Evolutionary conservation across 2,888 invertebrate species (phyloP).

Genomic region (Leucania comma): DNA sequence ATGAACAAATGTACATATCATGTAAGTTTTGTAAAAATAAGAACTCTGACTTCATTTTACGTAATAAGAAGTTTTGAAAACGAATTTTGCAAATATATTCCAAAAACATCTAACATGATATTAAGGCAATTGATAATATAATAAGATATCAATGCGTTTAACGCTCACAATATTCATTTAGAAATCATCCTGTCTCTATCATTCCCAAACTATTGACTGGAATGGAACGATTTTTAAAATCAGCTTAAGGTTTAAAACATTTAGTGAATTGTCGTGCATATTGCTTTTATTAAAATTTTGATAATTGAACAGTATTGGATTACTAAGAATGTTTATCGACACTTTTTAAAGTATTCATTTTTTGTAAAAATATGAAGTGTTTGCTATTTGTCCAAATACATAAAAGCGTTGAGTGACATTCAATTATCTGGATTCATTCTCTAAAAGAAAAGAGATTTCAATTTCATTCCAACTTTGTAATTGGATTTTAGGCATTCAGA

Average conservation of each 20-base stretch:
- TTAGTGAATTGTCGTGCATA: neutral
- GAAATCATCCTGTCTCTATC: too few relatives aligned
- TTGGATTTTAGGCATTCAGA: constrained; percentile 40
- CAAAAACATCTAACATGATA: too few relatives aligned
- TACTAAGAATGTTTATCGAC: neutral
- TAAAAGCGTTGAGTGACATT: constrained; percentile 37
- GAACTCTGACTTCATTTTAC: constrained; percentile 55
- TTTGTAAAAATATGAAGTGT: neutral
- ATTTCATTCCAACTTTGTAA: constrained; percentile 51
- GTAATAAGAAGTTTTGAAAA: neutral
- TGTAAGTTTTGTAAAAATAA: constrained; percentile 59
- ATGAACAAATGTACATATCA: constrained; percentile 72
- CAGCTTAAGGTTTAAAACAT: neutral
- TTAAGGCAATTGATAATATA: too few relatives aligned
- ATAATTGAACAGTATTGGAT: too few relatives aligned
- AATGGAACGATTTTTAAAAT: neutral
- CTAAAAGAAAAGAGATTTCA: constrained; percentile 50
- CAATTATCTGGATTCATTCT: constrained; percentile 40
- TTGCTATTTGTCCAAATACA: constrained; percentile 23
- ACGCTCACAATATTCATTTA: too few relatives aligned
- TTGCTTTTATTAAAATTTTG: neutral
- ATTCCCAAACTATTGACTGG: neutral
- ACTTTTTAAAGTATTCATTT: neutral
- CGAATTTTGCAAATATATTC: too few relatives aligned
- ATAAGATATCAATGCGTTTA: too few relatives aligned